A percentile compares a stretch with the other conserved stretches of the same genome.
Evolutionary conservation across 2,888 invertebrate species (phyloP).

Genomic region (Drosophila rellima): DNA sequence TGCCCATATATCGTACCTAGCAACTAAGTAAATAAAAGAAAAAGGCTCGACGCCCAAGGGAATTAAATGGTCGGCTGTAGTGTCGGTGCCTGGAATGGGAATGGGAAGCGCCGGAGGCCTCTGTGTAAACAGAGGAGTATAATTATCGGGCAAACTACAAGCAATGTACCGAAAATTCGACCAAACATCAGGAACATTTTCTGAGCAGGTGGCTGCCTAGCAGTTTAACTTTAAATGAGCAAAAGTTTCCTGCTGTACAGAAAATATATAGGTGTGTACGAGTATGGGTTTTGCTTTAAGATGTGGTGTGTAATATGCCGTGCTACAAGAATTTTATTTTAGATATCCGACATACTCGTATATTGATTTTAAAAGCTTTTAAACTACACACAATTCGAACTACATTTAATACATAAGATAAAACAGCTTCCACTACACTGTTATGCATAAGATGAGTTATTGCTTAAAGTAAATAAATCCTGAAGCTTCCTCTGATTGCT

Average conservation of each 20-base stretch:
- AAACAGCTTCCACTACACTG: background rate
- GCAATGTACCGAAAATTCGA: slow-evolving; percentile 41
- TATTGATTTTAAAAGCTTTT: background rate
- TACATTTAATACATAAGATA: background rate
- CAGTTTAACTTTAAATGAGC: slow-evolving; percentile 38
- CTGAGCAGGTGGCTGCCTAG: slow-evolving; percentile 30
- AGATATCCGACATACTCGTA: background rate
- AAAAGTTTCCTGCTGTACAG: slow-evolving; percentile 7
- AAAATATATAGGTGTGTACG: slow-evolving; percentile 3
- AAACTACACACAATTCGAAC: background rate
- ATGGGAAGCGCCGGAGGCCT: background rate
- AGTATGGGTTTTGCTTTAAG: background rate
- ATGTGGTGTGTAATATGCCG: slow-evolving; percentile 6
- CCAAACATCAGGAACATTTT: slow-evolving; percentile 33
- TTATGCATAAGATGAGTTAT: too few relatives aligned
- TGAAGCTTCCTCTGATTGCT: too few relatives aligned
- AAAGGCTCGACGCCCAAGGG: slow-evolving; percentile 50
- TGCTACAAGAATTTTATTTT: background rate
- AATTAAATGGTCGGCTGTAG: slow-evolving; percentile 47
- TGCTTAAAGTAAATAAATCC: too few relatives aligned
- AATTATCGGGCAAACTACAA: slow-evolving; percentile 51
- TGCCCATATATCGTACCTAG: slow-evolving; percentile 7
- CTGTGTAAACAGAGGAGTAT: slow-evolving; percentile 15
- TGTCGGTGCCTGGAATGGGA: background rate
- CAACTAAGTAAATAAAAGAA: slow-evolving; percentile 13